Conservation (phyloP, 2,113 vertebrate species). For the Rattus norvegicus region DNA sequence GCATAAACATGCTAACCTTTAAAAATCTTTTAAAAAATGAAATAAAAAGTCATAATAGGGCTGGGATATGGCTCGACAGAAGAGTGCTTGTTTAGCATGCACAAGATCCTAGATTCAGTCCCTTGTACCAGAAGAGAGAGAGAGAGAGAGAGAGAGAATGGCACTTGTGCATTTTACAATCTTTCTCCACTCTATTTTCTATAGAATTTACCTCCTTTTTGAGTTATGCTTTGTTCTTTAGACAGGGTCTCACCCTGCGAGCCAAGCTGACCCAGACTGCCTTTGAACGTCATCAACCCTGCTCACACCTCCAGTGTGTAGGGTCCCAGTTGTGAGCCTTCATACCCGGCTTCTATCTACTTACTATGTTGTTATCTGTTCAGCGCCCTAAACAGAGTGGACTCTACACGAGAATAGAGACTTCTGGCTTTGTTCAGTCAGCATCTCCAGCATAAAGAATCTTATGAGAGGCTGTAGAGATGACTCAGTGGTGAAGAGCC, state of each 20-base stretch:
- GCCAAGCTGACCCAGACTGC: neutral
- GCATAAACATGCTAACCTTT: neutral
- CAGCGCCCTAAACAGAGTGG: neutral
- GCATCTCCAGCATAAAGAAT: neutral
- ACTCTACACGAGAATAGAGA: neutral
- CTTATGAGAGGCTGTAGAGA: neutral
- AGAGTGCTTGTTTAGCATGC: neutral
- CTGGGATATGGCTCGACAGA: neutral
- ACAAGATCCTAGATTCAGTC: neutral
- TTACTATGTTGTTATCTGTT: neutral
- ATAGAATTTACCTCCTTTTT: neutral
- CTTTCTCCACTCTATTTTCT: conserved; percentile 8
- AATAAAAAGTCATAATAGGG: neutral
- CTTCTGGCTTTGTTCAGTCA: neutral
- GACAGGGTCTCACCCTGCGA: neutral
- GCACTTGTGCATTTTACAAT: neutral
- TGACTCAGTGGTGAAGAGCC: neutral
- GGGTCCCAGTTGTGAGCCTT: neutral
- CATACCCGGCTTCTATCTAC: neutral
- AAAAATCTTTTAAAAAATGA: neutral
- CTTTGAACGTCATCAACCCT: neutral
- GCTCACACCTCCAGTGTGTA: rapidly evolving
- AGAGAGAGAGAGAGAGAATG: neutral
- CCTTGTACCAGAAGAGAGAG: neutral
- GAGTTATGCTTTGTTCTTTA: neutral